Conservation (phyloP, 2,113 vertebrate species). For the Mormoops blainvillei region DNA sequence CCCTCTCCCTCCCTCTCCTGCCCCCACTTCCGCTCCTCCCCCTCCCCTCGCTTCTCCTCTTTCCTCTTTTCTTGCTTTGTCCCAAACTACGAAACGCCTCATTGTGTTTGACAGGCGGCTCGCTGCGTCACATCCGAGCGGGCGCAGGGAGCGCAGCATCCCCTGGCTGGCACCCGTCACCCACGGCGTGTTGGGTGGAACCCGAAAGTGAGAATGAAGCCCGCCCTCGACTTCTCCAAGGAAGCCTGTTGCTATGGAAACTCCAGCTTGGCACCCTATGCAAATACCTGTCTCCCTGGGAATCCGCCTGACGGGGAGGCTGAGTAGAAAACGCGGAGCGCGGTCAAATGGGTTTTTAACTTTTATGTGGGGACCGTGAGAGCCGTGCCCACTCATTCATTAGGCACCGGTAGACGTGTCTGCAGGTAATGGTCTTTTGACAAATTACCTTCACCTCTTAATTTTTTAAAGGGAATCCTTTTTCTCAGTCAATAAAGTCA, state of each 20-base stretch:
- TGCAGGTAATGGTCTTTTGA: slow-evolving; percentile 36
- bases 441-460: slow-evolving; percentile 1
- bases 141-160: fast-evolving
- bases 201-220: not conserved
- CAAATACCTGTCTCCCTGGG: slow-evolving; percentile 26
- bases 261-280: not conserved
- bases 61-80: not conserved
- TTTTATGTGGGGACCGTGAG: not conserved
- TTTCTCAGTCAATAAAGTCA: not conserved
- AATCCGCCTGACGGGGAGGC: not conserved
- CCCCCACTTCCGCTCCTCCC: too few species aligned
- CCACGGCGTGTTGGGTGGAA: not conserved
- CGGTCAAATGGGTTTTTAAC: slow-evolving; percentile 16
- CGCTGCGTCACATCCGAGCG: fast-evolving
- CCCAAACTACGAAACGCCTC: not conserved
- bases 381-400: slow-evolving; percentile 11
- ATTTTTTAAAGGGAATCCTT: not conserved
- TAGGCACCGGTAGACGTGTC: not conserved
- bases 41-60: not conserved
- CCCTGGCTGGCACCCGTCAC: not conserved
- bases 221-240: not conserved
- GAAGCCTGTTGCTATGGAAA: slow-evolving; percentile 50
- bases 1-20: fast-evolving
- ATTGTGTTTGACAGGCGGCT: not conserved
- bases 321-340: not conserved